Base-by-base conservation (phyloP, 2,797 vertebrate genomes). In the Synaphobranchus kaupii region DNA sequence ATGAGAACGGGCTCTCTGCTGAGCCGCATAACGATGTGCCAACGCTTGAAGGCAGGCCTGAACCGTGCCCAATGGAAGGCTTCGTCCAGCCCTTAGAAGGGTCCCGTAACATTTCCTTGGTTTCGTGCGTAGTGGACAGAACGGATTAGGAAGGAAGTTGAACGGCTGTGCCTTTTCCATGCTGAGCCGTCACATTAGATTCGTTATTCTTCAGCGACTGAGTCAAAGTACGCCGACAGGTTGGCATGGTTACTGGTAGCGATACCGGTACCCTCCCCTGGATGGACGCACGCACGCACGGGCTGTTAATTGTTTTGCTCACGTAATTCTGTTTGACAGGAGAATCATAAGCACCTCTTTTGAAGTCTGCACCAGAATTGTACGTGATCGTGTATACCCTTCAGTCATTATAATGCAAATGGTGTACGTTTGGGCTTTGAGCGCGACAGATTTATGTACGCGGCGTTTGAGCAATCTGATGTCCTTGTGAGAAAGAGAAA, bases 111-210 rank as follows among this genome's bases (percentile, higher is more conserved):
- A 76, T 76, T 80, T 4, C 0, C 39, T 15, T n/a, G 84, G 10
- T 86, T 86, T 86, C 56, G 1, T 83, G 88, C 85, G 86, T 52
- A 88, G 86, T 86, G 54, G 50, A 83, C 71, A 84, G 81, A 90
- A 84, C 39, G 7, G 52, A 86, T 90, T 86, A 48, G 50, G 88
- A 86, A 86, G 84, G 88, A 89, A 85, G 50, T 73, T 52, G 66
- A 87, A 86, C 50, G 73, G 87, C 60, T 88, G 85, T 85, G 91
- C 90, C 84, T 86, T 52, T 25, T 44, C 90, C 91, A 90, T 88
- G 90, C 86, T 85, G 50, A 90, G 90, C 90, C 83, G 91, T 91
- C 89, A 34, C 92, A 92, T 92, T 92, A 93, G 91, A 92, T 50
- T 90, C 92, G 92, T 93, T 93, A 93, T 86, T 89, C 87, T 83